A percentile compares a stretch with the other conserved stretches of the same genome.
Evolutionary conservation across 2,888 invertebrate species (phyloP).

Genomic region (Nomada ferruginata): DNA sequence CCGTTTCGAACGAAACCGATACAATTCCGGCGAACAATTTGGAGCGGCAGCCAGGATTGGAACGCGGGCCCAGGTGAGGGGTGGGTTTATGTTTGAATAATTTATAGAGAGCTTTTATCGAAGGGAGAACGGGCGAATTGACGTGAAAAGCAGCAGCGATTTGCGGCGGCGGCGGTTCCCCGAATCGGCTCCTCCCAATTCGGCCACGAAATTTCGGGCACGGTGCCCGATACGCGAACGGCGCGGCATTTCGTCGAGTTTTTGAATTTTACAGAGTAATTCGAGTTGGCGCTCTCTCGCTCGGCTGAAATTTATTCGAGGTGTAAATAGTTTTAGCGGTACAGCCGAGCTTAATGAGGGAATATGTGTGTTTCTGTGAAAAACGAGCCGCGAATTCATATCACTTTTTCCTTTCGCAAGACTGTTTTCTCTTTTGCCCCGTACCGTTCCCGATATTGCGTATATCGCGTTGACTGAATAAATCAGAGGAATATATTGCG

Average conservation of each 20-base stretch:
- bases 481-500: background rate
- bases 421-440: no score
- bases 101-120: conserved; percentile 70
- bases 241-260: conserved; percentile 45
- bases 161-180: conserved; percentile 67
- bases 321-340: conserved; percentile 66
- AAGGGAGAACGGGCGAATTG: conserved; percentile 62
- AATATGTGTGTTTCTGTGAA: background rate
- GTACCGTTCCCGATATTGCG: no score
- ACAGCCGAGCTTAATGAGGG: conserved; percentile 7
- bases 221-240: conserved; percentile 43
- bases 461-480: background rate
- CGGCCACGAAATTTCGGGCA: conserved; percentile 62
- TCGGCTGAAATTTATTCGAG: conserved; percentile 72
- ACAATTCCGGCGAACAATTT: conserved; percentile 49
- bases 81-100: conserved; percentile 68
- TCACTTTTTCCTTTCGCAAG: no score
- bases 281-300: conserved; percentile 43
- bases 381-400: no score
- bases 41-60: background rate
- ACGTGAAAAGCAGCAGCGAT: conserved; percentile 72
- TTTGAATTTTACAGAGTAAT: conserved; percentile 65
- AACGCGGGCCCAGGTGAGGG: conserved; percentile 37
- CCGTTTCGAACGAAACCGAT: conserved; percentile 18
- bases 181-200: conserved; percentile 58